Percentiles rank a stretch among this genome's conserved stretches.
Evolutionary conservation across 2,888 invertebrate species (phyloP).

Genomic region (Metacarcinus magister): DNA sequence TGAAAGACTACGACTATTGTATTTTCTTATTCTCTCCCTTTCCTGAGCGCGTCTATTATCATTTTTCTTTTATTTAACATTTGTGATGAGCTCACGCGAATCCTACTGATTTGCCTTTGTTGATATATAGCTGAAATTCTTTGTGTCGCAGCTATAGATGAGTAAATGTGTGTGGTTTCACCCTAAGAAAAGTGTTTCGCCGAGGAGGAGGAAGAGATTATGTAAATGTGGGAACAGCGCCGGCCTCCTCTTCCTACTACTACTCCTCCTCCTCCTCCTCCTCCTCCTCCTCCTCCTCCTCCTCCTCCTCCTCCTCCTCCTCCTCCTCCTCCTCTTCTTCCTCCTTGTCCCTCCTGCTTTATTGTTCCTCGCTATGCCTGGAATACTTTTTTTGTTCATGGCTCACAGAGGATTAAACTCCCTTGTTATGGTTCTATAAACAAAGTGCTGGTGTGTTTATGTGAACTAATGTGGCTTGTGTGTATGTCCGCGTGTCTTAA

Average conservation of each 20-base stretch:
- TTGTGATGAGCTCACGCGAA: not conserved
- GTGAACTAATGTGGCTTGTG: conserved; percentile 13
- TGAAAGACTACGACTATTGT: not conserved
- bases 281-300: not conserved
- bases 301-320: not conserved
- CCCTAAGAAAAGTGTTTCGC: not conserved
- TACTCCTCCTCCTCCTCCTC: too few relatives aligned
- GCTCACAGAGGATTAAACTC: not conserved
- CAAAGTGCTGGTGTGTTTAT: not conserved
- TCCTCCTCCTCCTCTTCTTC: not conserved
- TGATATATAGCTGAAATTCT: not conserved
- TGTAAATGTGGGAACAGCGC: not conserved
- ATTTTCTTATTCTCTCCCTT: too few relatives aligned
- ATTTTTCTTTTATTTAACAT: not conserved
- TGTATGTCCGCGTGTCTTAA: not conserved
- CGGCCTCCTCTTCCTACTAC: not conserved
- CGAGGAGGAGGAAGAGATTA: not conserved
- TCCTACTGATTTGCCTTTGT: not conserved
- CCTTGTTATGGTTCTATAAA: not conserved
- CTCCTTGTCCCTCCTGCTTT: not conserved
- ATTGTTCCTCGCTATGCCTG: not conserved
- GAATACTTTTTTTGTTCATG: not conserved
- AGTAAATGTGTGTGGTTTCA: not conserved
- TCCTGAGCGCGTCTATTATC: too few relatives aligned
- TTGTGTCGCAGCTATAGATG: not conserved